phyloP scores from a whole-genome alignment of 2,888 invertebrate species.

The Drosophila hawaiiensis region DNA sequence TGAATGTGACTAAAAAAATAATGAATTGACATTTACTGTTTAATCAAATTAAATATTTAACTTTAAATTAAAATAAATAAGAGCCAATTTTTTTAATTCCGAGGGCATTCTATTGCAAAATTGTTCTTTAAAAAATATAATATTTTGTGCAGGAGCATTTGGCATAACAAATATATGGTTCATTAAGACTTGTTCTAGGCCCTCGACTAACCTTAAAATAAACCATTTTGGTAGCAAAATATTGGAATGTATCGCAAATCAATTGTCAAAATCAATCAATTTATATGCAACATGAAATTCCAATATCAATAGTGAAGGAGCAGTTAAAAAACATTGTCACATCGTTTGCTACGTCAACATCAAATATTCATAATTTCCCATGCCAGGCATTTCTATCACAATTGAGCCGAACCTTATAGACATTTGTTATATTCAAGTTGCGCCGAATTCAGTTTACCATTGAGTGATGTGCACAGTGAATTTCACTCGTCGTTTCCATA shows the following conservation, averaged over 20 bases:
- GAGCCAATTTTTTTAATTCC: neutral
- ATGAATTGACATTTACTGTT: too few relatives aligned
- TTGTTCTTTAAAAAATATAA: neutral
- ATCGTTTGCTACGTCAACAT: slow-evolving; percentile 3
- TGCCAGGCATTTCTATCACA: neutral
- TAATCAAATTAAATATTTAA: neutral
- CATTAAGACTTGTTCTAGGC: neutral
- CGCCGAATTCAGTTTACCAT: slow-evolving; percentile 16
- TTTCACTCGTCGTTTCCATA: slow-evolving; percentile 13
- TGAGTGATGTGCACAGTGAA: slow-evolving; percentile 15
- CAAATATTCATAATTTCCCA: slow-evolving; percentile 12
- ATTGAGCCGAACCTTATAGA: slow-evolving; percentile 14
- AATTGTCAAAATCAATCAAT: slow-evolving; percentile 11
- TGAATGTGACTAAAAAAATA: neutral
- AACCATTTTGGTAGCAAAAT: neutral
- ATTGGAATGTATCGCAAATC: neutral
- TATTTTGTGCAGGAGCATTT: neutral
- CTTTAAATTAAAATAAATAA: neutral
- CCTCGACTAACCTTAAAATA: neutral
- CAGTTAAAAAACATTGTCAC: slow-evolving; percentile 3
- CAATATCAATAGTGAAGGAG: neutral
- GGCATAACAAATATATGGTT: neutral
- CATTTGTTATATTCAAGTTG: slow-evolving; percentile 10
- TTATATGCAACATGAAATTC: neutral
- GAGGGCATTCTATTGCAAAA: rapidly evolving